Evolutionary conservation across 2,113 vertebrate genomes (phyloP), one percentile per base, ranked within the genome.

Genomic region (Zosterops borbonicus): DNA sequence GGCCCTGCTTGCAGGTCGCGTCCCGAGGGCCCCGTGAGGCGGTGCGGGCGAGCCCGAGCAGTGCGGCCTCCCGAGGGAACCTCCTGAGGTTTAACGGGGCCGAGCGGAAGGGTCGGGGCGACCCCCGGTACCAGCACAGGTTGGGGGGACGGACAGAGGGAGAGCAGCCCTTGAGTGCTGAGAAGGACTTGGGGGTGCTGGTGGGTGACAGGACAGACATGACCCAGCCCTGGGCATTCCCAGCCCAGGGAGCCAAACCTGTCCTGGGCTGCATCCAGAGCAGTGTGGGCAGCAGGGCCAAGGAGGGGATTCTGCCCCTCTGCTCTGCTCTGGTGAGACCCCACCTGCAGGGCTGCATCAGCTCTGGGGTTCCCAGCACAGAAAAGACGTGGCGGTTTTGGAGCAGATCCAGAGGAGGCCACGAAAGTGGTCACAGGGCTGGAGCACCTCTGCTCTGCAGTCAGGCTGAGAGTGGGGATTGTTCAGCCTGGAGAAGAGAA

Each of bases 81-180:
- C 24, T 9, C 13, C 27, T 11, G 60, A 9, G 46, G 28, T 25
- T 21, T 46, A 25, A 21, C 23, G 33, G 28, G 46, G 60, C 18
- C 33, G 18, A 37, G 31, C 19, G 31, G 49, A 25, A 12, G 50
- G 42, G 14, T 41, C 25, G 21, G 35, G 31, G 23, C 22, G 2
- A 7, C 3, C 27, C 21, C 33, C 33, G 37, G 15, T 24, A 2
- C 11, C 27, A 4, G 0, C 52, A 4, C 12, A 3, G 37, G 18
- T 23, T 35, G 24, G 12, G 25, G 25, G 15, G 4, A 6, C 20
- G 77, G 5, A 6, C 52, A 8, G 44, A 29, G 1, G 1, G 23
- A 46, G 27, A 11, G 39, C 53, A 25, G 52, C 60, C 8, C 23
- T 37, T 37, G 37, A 37, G 37, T 50, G 52, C 11, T 0, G 6